A percentile compares a stretch with the other conserved stretches of the same genome.
phyloP scores from a whole-genome alignment of 2,888 invertebrate genomes.

The Eurytoma californica region DNA sequence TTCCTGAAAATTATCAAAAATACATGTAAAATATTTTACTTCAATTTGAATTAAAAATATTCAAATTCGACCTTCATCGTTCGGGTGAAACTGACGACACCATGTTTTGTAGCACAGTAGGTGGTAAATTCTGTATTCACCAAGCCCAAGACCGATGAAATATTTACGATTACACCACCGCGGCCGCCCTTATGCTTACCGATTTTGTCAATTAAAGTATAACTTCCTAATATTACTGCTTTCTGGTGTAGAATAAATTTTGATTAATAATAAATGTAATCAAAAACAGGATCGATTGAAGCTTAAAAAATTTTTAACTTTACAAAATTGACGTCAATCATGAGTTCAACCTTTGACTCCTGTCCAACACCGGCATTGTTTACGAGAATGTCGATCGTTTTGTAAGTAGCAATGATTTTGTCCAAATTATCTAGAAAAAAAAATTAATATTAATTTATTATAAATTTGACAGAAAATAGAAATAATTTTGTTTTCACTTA shows the following conservation, averaged over 20 bases:
- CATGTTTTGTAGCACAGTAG: slow-evolving; percentile 79
- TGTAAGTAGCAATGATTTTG: slow-evolving; percentile 64
- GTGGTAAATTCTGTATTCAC: slow-evolving; percentile 72
- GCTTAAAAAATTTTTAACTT: slow-evolving; percentile 47
- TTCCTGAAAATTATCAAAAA: background rate
- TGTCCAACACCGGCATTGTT: slow-evolving; percentile 70
- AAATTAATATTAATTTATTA: too few relatives aligned
- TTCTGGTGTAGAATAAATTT: slow-evolving; percentile 61
- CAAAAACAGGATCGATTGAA: too few relatives aligned
- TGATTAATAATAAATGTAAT: too few relatives aligned
- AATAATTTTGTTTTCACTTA: slow-evolving; percentile 5
- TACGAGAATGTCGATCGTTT: slow-evolving; percentile 76
- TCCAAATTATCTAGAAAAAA: slow-evolving; percentile 64
- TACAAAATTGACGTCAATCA: slow-evolving; percentile 69
- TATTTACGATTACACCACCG: slow-evolving; percentile 81
- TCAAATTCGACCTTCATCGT: slow-evolving; percentile 63
- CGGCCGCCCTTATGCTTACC: slow-evolving; percentile 74
- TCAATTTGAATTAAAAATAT: background rate
- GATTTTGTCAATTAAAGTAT: slow-evolving; percentile 73
- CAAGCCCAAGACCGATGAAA: slow-evolving; percentile 79
- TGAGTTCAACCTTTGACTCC: slow-evolving; percentile 63
- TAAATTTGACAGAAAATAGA: background rate
- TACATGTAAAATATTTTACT: background rate
- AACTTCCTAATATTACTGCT: slow-evolving; percentile 70
- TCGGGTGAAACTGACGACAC: slow-evolving; percentile 70